These are phyloP conservation scores for Ailuropoda melanoleuca DNA, from an alignment of 2,113 vertebrate genomes.

Conservation along the genomic window DNA sequence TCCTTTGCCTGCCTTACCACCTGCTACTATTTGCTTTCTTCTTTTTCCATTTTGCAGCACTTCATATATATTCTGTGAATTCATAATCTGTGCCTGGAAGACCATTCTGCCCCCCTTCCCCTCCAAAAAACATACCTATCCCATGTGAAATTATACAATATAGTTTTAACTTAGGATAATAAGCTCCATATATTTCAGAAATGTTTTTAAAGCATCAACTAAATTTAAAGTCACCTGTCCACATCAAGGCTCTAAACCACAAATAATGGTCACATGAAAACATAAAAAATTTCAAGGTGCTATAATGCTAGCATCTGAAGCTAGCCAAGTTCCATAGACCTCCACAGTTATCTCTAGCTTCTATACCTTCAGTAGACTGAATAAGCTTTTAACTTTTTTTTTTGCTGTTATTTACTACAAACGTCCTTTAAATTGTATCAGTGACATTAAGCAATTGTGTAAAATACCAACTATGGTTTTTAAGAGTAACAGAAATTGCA, in stretches of 20 bases:
- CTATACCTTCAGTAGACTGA: neutral
- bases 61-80: neutral
- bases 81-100: neutral
- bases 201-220: neutral
- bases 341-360: neutral
- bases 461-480: neutral
- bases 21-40: neutral
- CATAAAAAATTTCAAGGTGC: neutral
- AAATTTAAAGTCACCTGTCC: neutral
- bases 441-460: neutral
- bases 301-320: neutral
- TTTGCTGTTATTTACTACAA: neutral
- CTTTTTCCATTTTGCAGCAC: neutral
- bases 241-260: neutral
- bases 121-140: neutral
- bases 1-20: neutral
- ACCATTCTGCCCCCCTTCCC: neutral
- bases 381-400: neutral
- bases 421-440: neutral
- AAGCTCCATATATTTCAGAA: conserved; percentile 7
- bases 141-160: neutral
- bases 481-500: neutral
- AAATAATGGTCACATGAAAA: neutral
- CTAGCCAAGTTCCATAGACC: neutral
- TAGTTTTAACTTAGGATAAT: conserved; percentile 20